A percentile compares a stretch with the other conserved stretches of the same genome.
phyloP scores from a whole-genome alignment of 2,113 vertebrate genomes.

The Clarias magur region DNA sequence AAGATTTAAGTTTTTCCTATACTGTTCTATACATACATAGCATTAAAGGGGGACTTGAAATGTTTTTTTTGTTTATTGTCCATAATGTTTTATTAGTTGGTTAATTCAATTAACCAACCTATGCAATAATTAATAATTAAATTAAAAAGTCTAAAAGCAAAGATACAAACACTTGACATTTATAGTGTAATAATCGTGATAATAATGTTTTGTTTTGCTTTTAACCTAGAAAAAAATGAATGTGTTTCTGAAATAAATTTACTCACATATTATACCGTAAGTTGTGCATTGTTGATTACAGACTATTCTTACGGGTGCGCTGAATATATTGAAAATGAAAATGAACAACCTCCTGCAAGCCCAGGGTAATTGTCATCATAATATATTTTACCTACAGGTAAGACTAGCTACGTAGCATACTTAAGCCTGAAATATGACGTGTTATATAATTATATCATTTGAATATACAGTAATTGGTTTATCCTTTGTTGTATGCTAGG shows the following conservation, averaged over 20 bases:
- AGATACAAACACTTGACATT: background rate
- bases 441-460: background rate
- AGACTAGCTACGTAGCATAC: background rate
- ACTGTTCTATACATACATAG: background rate
- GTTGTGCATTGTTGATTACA: background rate
- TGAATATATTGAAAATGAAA: background rate
- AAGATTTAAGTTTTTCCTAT: too few relatives aligned
- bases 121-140: background rate
- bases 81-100: background rate
- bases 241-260: background rate
- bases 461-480: background rate
- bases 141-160: background rate
- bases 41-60: background rate
- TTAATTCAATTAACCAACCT: background rate
- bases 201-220: background rate
- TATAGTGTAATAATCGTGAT: background rate
- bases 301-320: background rate
- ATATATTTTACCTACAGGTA: conserved; percentile 10
- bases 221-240: background rate
- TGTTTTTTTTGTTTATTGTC: background rate
- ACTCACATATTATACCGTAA: background rate
- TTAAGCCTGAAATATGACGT: background rate
- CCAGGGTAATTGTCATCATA: background rate
- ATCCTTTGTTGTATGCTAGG: background rate
- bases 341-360: background rate